A percentile compares a stretch with the other conserved stretches of the same genome.
Conservation (phyloP, 2,888 invertebrate species). For the Drosophila dives region DNA sequence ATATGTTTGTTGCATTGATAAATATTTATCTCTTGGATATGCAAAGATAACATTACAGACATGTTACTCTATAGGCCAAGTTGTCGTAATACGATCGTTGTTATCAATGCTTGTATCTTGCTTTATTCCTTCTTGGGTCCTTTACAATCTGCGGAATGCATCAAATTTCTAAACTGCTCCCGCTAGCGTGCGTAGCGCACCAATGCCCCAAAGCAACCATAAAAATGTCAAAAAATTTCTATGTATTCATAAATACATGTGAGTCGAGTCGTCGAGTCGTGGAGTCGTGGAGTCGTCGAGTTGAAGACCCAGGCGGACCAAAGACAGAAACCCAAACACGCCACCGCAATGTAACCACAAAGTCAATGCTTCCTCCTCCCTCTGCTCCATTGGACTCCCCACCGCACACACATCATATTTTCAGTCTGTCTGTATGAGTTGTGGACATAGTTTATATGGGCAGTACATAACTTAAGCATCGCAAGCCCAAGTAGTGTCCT, state of each 20-base stretch:
- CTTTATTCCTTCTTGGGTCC: constrained; percentile 16
- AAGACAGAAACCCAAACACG: constrained; percentile 63
- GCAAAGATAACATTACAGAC: background rate
- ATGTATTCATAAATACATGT: constrained; percentile 77
- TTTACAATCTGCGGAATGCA: constrained; percentile 37
- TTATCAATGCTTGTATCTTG: constrained; percentile 33
- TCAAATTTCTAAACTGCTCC: constrained; percentile 43
- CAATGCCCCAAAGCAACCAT: constrained; percentile 67
- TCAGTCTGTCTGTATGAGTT: constrained; percentile 35
- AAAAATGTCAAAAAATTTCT: constrained; percentile 72
- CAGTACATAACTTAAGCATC: constrained; percentile 67
- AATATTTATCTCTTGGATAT: background rate
- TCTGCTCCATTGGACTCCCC: background rate
- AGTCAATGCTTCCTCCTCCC: constrained; percentile 34
- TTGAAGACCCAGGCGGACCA: constrained; percentile 40
- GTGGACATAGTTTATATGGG: constrained; percentile 51
- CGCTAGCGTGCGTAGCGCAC: constrained; percentile 37
- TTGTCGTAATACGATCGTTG: constrained; percentile 53
- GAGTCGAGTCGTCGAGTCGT: constrained; percentile 18
- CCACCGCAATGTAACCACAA: constrained; percentile 74
- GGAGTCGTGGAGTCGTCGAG: constrained; percentile 8
- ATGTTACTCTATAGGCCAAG: background rate
- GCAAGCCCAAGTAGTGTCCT: constrained; percentile 47
- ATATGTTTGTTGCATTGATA: background rate
- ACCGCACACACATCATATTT: background rate